These are phyloP conservation scores for Oreotrochilus melanogaster DNA, from an alignment of 2,113 vertebrate species.

Conservation along the genomic window DNA sequence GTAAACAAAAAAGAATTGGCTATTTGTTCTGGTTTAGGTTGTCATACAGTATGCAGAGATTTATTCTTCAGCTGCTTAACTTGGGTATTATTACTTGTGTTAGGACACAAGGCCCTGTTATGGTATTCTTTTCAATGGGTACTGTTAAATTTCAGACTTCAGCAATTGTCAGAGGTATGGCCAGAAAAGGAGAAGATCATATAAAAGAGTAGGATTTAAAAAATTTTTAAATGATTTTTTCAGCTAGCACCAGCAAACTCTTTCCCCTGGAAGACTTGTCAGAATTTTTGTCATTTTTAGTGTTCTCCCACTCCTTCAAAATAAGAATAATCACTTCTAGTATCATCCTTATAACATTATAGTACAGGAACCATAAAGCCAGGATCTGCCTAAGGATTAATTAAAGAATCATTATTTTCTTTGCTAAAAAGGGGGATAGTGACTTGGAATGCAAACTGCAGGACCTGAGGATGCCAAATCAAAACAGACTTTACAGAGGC, in stretches of 20 bases:
- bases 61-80: background rate
- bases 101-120: background rate
- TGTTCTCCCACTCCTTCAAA: background rate
- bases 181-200: background rate
- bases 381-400: background rate
- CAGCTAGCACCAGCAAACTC: background rate
- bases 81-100: rapidly evolving
- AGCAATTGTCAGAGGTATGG: background rate
- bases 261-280: background rate
- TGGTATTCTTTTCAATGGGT: background rate
- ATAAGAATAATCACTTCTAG: background rate
- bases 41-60: rapidly evolving
- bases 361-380: background rate
- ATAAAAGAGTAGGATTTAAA: background rate
- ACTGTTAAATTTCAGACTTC: background rate
- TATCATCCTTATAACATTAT: rapidly evolving
- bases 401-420: background rate
- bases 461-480: background rate
- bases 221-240: background rate
- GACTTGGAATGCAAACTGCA: rapidly evolving
- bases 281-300: background rate
- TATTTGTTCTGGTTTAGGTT: background rate
- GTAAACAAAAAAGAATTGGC: background rate
- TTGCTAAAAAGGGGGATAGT: background rate
- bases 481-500: background rate